These are phyloP conservation scores for Spilarctia lutea DNA, from an alignment of 2,888 invertebrate species.

Conservation along the genomic window DNA sequence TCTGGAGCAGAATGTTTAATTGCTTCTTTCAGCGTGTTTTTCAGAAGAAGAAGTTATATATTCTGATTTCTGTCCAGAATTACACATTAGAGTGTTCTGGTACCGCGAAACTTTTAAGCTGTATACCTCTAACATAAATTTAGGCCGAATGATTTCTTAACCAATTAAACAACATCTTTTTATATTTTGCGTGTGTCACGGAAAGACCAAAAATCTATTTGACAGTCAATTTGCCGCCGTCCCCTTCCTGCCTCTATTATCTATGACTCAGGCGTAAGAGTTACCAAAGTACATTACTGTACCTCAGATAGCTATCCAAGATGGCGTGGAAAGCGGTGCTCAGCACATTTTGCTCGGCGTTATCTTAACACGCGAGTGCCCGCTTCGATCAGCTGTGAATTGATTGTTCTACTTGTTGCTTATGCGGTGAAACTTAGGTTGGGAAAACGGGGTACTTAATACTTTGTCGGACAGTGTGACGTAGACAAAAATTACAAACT, in stretches of 20 bases:
- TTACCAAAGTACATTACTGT: conserved; percentile 7
- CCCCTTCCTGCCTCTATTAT: neutral
- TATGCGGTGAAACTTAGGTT: conserved; percentile 4
- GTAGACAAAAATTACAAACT: too few relatives aligned
- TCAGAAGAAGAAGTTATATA: too few relatives aligned
- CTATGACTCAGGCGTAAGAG: neutral
- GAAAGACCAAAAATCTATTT: neutral
- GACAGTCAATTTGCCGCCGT: neutral
- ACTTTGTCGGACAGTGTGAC: neutral
- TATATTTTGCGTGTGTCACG: neutral
- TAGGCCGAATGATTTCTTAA: neutral
- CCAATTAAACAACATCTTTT: neutral
- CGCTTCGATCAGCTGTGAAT: conserved; percentile 44
- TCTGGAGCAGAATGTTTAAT: too few relatives aligned
- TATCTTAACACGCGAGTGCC: conserved; percentile 44
- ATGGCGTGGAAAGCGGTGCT: conserved; percentile 10
- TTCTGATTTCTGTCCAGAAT: too few relatives aligned
- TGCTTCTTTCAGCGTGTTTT: neutral
- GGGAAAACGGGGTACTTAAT: neutral
- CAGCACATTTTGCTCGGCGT: conserved; percentile 23
- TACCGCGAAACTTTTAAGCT: too few relatives aligned
- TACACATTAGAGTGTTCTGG: too few relatives aligned
- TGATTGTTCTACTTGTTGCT: conserved; percentile 49
- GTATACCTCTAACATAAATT: neutral
- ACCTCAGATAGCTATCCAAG: conserved; percentile 7